These are phyloP conservation scores for Exocentrus adspersus DNA, from an alignment of 2,888 invertebrate genomes.

Conservation along the genomic window DNA sequence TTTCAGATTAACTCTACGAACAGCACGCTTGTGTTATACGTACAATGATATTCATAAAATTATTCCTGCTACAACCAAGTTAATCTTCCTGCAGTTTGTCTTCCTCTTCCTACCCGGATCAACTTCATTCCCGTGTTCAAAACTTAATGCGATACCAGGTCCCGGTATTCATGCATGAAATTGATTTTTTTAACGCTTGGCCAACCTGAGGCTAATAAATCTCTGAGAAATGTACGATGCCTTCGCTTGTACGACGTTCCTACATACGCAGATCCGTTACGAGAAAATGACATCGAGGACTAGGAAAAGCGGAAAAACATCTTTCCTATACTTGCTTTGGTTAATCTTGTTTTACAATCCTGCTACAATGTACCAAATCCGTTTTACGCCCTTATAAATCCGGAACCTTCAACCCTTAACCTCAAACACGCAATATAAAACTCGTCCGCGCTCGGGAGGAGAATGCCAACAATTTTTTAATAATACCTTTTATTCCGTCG, in stretches of 20 bases:
- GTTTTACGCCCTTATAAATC: background rate
- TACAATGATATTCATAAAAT: no score
- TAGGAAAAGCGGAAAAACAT: no score
- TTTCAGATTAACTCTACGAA: no score
- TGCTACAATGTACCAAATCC: background rate
- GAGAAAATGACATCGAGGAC: no score
- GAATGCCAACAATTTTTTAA: conserved; percentile 38
- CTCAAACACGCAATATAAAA: conserved; percentile 7
- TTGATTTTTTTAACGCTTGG: conserved; percentile 3
- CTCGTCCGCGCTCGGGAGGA: background rate
- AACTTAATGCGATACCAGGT: background rate
- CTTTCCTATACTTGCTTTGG: no score
- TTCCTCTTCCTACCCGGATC: background rate
- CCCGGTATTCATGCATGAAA: background rate
- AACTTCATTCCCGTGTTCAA: background rate
- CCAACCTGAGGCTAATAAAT: background rate
- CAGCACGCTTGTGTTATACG: no score
- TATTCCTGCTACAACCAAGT: no score
- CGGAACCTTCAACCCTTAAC: background rate
- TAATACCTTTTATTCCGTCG: conserved; percentile 41
- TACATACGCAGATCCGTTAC: no score
- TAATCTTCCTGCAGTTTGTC: no score
- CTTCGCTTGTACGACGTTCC: background rate
- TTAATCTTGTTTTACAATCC: background rate
- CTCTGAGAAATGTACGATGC: background rate